Evolutionary conservation across 1,140 invertebrate genomes (phyloP).

Genomic region (Orussus abietinus): DNA sequence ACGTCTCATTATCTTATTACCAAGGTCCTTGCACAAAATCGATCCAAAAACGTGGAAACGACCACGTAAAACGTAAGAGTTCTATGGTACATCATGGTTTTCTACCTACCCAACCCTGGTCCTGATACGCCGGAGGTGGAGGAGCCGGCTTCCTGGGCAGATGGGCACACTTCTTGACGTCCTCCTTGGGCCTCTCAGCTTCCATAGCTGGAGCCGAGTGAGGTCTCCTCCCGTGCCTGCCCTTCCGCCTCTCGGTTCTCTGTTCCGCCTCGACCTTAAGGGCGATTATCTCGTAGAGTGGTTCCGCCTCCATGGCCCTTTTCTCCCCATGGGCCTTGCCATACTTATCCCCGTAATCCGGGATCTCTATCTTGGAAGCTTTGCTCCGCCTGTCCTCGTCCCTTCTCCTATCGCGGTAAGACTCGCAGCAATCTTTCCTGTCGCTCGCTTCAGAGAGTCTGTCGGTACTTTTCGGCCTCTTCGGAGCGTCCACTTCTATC

Average conservation of each 20-base stretch:
- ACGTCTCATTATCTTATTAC: too few relatives aligned
- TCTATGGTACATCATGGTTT: too few relatives aligned
- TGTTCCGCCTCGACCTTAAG: constrained; percentile 33
- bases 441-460: constrained; percentile 35
- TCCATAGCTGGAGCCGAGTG: constrained; percentile 47
- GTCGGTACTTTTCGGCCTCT: constrained; percentile 43
- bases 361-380: neutral
- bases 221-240: constrained; percentile 35
- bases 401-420: neutral
- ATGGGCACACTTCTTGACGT: constrained; percentile 27
- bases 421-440: constrained; percentile 32
- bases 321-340: constrained; percentile 14
- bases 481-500: too few relatives aligned
- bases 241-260: constrained; percentile 29
- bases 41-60: too few relatives aligned
- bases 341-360: constrained; percentile 17
- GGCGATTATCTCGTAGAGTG: constrained; percentile 42
- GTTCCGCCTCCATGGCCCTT: constrained; percentile 27
- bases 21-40: too few relatives aligned
- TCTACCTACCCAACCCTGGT: too few relatives aligned
- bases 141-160: constrained; percentile 34
- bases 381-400: neutral
- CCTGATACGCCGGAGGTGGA: constrained; percentile 46
- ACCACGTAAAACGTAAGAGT: too few relatives aligned
- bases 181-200: constrained; percentile 27